These are phyloP conservation scores for Fundulus diaphanus DNA, from an alignment of 2,797 vertebrate species.

Conservation along the genomic window DNA sequence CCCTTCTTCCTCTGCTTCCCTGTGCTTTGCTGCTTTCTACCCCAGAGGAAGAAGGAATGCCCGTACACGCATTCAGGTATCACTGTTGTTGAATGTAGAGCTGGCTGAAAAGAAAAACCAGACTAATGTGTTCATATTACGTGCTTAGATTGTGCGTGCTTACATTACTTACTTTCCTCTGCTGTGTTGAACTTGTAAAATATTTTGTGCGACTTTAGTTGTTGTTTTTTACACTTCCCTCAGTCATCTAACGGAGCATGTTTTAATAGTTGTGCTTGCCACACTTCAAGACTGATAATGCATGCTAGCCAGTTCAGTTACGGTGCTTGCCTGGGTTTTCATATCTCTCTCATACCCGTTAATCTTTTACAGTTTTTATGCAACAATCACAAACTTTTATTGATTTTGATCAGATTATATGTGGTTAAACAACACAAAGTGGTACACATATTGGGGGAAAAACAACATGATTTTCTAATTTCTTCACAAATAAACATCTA, in stretches of 20 bases:
- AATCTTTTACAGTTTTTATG: neutral
- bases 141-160: no score
- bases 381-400: neutral
- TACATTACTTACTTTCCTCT: conserved; percentile 18
- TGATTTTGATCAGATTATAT: neutral
- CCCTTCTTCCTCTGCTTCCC: conserved; percentile 86
- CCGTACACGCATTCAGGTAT: conserved; percentile 98
- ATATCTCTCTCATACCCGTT: neutral
- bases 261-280: neutral
- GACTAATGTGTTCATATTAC: no score
- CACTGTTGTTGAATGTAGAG: conserved; percentile 47
- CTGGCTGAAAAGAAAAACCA: conserved; percentile 17
- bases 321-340: neutral
- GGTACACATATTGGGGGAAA: neutral
- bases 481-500: neutral
- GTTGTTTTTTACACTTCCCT: neutral
- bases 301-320: neutral
- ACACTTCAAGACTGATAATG: neutral
- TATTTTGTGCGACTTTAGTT: neutral
- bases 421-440: neutral
- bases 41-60: conserved; percentile 99
- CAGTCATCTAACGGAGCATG: neutral
- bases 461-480: neutral
- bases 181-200: conserved; percentile 31
- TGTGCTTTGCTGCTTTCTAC: conserved; percentile 89